Conservation (phyloP, 1,140 invertebrate genomes). For the Polyergus mexicanus region DNA sequence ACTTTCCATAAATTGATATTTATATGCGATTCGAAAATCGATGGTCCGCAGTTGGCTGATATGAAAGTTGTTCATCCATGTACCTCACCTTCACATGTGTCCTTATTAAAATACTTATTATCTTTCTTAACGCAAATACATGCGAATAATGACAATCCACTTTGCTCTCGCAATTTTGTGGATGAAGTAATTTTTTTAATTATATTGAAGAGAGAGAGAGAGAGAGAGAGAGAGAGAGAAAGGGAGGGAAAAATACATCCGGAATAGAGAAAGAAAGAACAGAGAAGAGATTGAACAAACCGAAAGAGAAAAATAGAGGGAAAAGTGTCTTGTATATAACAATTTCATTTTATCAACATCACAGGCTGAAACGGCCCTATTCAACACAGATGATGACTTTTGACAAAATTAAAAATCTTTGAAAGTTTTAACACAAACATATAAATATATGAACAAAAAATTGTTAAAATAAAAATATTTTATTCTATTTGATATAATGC, state of each 20-base stretch:
- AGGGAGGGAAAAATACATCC: neutral
- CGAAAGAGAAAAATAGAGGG: neutral
- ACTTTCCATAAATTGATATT: conserved; percentile 7
- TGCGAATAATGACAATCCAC: neutral
- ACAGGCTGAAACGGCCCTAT: too few relatives aligned
- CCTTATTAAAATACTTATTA: neutral
- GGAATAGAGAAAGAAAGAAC: too few relatives aligned
- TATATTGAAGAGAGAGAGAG: neutral
- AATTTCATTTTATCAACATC: conserved; percentile 41
- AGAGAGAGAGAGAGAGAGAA: neutral
- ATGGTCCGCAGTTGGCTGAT: conserved; percentile 4
- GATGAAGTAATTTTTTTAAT: conserved; percentile 8
- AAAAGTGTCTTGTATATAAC: neutral
- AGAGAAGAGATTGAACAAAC: too few relatives aligned
- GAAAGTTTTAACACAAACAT: too few relatives aligned
- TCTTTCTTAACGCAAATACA: neutral
- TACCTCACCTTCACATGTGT: neutral
- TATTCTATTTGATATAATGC: too few relatives aligned
- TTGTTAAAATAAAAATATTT: too few relatives aligned
- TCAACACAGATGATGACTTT: too few relatives aligned
- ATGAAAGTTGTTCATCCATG: conserved; percentile 1
- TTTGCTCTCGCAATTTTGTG: conserved; percentile 7
- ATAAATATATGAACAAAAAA: too few relatives aligned
- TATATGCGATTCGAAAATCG: conserved; percentile 26
- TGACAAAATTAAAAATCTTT: too few relatives aligned